These are phyloP conservation scores for Synchiropus splendidus DNA, from an alignment of 2,113 vertebrate species.

Conservation along the genomic window DNA sequence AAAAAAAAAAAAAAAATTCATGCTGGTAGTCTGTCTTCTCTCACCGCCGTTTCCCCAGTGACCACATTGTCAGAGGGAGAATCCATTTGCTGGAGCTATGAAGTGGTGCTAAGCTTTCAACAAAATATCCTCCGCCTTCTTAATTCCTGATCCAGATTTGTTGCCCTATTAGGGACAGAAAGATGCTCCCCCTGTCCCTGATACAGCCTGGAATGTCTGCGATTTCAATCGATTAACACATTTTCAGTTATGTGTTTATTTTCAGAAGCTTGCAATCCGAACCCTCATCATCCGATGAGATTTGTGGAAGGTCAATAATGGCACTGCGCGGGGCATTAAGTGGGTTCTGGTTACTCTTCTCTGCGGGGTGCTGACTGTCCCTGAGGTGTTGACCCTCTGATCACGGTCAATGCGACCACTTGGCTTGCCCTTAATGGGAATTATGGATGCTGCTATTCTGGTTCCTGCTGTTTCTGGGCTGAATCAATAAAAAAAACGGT, in stretches of 20 bases:
- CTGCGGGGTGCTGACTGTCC: constrained; percentile 7
- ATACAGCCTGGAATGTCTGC: no score
- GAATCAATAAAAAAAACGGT: constrained; percentile 17
- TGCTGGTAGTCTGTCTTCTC: no score
- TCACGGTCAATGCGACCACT: constrained; percentile 19
- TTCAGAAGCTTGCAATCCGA: constrained; percentile 13
- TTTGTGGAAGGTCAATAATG: constrained; percentile 35
- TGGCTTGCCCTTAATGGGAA: constrained; percentile 8
- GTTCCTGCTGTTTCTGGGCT: constrained; percentile 11
- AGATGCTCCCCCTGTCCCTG: no score
- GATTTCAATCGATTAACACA: constrained; percentile 13
- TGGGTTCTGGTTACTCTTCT: constrained; percentile 16
- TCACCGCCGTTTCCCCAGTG: constrained; percentile 29
- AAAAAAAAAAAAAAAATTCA: no score
- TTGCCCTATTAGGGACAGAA: no score
- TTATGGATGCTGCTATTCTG: constrained; percentile 28
- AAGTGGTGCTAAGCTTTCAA: constrained; percentile 42
- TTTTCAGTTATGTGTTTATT: constrained; percentile 26
- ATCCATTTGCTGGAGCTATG: constrained; percentile 41
- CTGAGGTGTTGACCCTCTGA: constrained; percentile 31
- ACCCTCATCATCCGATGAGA: constrained; percentile 7
- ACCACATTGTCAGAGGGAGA: constrained; percentile 24
- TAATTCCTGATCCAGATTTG: no score
- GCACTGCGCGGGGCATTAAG: constrained; percentile 26
- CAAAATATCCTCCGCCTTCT: no score